These are phyloP conservation scores for Zaprionus lachaisei DNA, from an alignment of 1,140 invertebrate genomes.

Conservation along the genomic window DNA sequence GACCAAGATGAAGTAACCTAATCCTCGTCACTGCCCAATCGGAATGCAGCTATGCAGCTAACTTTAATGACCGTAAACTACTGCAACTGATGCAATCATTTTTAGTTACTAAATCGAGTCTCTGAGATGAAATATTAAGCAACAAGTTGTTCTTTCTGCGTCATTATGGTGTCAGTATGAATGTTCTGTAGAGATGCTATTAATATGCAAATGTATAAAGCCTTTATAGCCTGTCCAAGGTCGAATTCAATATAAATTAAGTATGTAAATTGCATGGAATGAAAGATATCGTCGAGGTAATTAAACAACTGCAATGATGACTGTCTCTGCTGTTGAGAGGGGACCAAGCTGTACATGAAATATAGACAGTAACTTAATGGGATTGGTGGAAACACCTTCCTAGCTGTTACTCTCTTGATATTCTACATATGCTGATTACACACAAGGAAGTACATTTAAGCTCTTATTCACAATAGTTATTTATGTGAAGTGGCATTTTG, in stretches of 20 bases:
- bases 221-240: neutral
- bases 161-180: neutral
- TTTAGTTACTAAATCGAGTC: neutral
- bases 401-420: too few species aligned
- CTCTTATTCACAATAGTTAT: neutral
- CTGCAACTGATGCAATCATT: neutral
- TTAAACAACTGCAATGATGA: neutral
- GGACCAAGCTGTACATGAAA: too few species aligned
- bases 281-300: neutral
- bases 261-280: neutral
- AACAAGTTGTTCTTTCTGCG: neutral
- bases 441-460: neutral
- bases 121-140: neutral
- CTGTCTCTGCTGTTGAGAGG: neutral
- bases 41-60: neutral
- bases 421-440: too few species aligned
- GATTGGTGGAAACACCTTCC: too few species aligned
- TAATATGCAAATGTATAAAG: neutral
- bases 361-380: too few species aligned
- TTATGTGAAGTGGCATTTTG: neutral
- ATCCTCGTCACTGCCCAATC: slow-evolving; percentile 8
- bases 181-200: neutral
- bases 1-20: slow-evolving; percentile 38
- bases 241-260: neutral
- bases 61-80: neutral